Base-by-base conservation (phyloP, 2,797 vertebrate genomes). In the Danio kyathit region DNA sequence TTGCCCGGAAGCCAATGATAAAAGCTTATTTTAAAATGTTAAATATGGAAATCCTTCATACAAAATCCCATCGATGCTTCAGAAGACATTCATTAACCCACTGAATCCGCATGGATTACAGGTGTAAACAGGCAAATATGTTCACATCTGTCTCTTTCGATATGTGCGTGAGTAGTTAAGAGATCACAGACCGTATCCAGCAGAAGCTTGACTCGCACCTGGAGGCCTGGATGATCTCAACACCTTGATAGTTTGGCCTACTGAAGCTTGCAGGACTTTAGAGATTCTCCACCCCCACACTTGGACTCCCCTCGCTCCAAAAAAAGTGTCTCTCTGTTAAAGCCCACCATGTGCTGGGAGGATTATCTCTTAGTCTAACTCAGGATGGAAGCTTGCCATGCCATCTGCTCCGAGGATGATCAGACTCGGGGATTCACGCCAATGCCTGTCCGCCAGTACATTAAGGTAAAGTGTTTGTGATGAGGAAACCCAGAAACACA, bases 331-430 rank as follows among this genome's bases (percentile, higher is more conserved):
- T 75, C 61, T 81, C 65, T 38, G 56, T 80, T 74, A 48, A 16
- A 65, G 61, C 75, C 82, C 77, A 83, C 82, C 77, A 74, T 82
- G 75, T 66, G 65, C 49, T 54, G n/a, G 61, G 79, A 75, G 71
- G 84, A 83, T 63, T 83, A 74, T 80, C 76, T 83, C 71, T 73
- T 74, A 75, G 70, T 79, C 16, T 83, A 65, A 59, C 81, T 69
- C 52, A 38, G 48, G 46, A 67, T 78, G 52, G 74, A 85, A 81
- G 74, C 76, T 85, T 4, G 61, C 66, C 83, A 80, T 76, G 83
- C 88, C 90, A 92, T 91, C 91, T 91, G 91, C 89, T 88, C 88
- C 69, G 73, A 79, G 83, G 76, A 80, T 87, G 79, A 86, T 86
- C 84, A 74, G 44, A 83, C 7, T 79, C 43, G 19, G 67, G 67